Evolutionary conservation across 2,888 invertebrate genomes (phyloP).

Genomic region (Cephus pulcher): DNA sequence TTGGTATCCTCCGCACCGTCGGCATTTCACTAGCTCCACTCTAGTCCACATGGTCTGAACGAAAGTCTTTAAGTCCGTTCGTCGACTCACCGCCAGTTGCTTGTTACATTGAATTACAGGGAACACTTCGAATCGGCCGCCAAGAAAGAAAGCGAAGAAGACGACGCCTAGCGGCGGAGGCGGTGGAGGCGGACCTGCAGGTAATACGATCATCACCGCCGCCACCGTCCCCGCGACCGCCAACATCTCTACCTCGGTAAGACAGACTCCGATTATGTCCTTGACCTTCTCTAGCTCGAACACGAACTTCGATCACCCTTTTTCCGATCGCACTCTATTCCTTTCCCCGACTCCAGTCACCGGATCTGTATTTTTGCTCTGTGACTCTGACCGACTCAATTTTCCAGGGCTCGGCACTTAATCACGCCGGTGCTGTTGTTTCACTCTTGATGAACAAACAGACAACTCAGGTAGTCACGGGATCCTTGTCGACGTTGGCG

Average conservation of each 20-base stretch:
- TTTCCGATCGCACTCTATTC: neutral
- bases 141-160: constrained; percentile 71
- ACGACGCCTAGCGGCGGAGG: constrained; percentile 48
- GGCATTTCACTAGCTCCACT: constrained; percentile 50
- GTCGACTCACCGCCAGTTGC: constrained; percentile 42
- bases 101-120: constrained; percentile 60
- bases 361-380: neutral
- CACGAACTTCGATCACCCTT: neutral
- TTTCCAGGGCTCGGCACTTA: constrained; percentile 49
- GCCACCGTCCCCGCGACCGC: constrained; percentile 27
- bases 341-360: neutral
- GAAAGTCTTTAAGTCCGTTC: neutral
- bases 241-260: constrained; percentile 55
- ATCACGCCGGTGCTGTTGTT: constrained; percentile 55
- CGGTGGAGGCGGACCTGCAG: neutral
- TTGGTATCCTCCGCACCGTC: constrained; percentile 47
- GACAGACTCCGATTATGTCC: constrained; percentile 22
- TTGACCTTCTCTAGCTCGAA: neutral
- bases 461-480: constrained; percentile 29
- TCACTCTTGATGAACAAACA: constrained; percentile 60
- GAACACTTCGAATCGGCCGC: constrained; percentile 64
- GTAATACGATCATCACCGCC: constrained; percentile 35
- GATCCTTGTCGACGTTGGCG: constrained; percentile 25
- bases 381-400: neutral
- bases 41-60: neutral